Percentiles rank a stretch among this genome's conserved stretches.
Conservation (phyloP, 1,140 invertebrate genomes). For the Pachypsylla venusta region DNA sequence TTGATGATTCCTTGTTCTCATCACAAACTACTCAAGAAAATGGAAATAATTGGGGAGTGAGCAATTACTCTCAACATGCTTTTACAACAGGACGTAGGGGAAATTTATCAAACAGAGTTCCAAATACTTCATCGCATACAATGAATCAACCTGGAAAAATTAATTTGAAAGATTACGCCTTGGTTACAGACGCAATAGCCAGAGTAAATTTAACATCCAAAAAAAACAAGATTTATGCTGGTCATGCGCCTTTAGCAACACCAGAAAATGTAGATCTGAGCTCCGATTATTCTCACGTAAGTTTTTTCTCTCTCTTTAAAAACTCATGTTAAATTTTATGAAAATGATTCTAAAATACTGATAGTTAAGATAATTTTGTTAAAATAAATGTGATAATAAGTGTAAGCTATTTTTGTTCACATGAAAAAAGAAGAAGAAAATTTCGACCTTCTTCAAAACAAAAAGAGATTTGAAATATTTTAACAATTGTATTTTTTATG, state of each 20-base stretch:
- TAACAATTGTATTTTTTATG: too few relatives aligned
- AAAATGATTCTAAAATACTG: too few relatives aligned
- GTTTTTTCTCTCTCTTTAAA: slow-evolving; percentile 11
- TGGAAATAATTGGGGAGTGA: slow-evolving; percentile 36
- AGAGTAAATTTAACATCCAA: slow-evolving; percentile 50
- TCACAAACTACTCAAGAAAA: slow-evolving; percentile 32
- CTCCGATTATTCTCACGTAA: slow-evolving; percentile 46
- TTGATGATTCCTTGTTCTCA: slow-evolving; percentile 45
- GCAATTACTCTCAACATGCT: slow-evolving; percentile 55
- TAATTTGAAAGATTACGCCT: slow-evolving; percentile 74
- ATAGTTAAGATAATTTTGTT: too few relatives aligned
- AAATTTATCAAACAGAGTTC: slow-evolving; percentile 45
- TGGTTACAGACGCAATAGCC: slow-evolving; percentile 72
- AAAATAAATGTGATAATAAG: too few relatives aligned
- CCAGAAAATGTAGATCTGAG: slow-evolving; percentile 63
- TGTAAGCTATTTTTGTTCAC: too few relatives aligned
- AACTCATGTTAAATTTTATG: too few relatives aligned
- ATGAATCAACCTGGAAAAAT: slow-evolving; percentile 79
- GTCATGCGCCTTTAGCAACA: slow-evolving; percentile 61
- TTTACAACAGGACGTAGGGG: slow-evolving; percentile 61
- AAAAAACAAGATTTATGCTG: slow-evolving; percentile 32
- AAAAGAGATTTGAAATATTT: too few relatives aligned
- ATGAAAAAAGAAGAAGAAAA: too few relatives aligned
- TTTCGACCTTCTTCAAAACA: too few relatives aligned
- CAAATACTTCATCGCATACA: slow-evolving; percentile 61